Base-by-base conservation (phyloP, 1,140 invertebrate species). In the Drosophila kanapiae region DNA sequence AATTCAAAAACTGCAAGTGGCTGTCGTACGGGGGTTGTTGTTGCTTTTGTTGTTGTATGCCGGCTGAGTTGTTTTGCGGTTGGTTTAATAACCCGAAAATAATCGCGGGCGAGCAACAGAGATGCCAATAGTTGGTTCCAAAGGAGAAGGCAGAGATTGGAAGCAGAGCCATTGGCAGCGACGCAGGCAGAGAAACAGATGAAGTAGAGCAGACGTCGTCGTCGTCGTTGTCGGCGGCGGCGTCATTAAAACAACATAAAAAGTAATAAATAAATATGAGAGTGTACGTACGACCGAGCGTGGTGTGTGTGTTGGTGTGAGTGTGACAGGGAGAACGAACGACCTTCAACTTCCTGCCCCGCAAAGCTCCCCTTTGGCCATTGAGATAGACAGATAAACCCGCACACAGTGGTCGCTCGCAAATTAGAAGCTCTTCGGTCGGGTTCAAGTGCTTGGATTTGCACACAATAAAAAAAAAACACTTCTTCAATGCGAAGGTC, bases 171-270 rank as follows among this genome's bases (percentile, higher is more conserved):
- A 43, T 33, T 27, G 57, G 38, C 72, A 58, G 76, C 77, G 60
- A 62, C 64, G 75, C 48, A 47, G 60, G 80, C 75, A 64, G 51
- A 63, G 45, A 51, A 61, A 43, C 63, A 61, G 75, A 78, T 70
- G 75, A 82, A 82, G 80, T 82, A 76, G 81, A 83, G 75, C 78
- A 82, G 80, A 63, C 62, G 80, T 51, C 53, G 80, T 78, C 77
- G 48, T 6, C 45, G 47, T 29, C 49, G 51, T n/a, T n/a, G n/a
- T 2, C 51, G 49, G n/a, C 53, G 80, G 74, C 80, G 74, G 69
- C 84, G 82, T 88, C 85, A 88, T 90, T 88, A 88, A 90, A 90
- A 79, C 85, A 90, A 90, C 85, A 88, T 88, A 90, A 88, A 88
- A 88, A 88, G 81, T 90, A 88, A 88, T 90, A 88, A 88, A 88